Base-by-base conservation (phyloP, 2,888 invertebrate species). In the Plebejus melissa region DNA sequence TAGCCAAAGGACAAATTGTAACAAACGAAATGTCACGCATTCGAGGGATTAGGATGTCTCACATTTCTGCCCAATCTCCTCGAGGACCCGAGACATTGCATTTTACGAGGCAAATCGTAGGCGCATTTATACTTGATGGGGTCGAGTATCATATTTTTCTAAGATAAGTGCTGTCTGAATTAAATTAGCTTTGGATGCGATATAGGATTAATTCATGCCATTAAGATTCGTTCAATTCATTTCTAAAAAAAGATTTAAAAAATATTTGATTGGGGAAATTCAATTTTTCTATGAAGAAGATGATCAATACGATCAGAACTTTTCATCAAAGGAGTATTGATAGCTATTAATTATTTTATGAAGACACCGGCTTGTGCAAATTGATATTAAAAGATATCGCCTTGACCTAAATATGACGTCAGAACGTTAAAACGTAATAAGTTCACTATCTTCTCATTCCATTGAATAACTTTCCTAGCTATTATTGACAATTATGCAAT, bases 401-500 rank as follows among this genome's bases (percentile, higher is more conserved):
- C 65, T 5, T 65, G 65, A 36, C 65, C 65, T 65, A 65, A 65
- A 65, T 65, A 36, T 65, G 13, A 65, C 65, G 32, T 36, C 32
- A 36, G 65, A 36, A 65, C 65, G 65, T 36, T 32, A 65, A 65
- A 65, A 65, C 13, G 65, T 65, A 65, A 65, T 65, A 65, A 32
- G 65, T 16, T 13, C 76, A 78, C 77, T 74, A 76, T 77, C 75
- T 76, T 78, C 79, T 28, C 38, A 75, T 79, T 78, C 69, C 77
- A 78, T 77, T 77, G 71, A 76, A 79, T 78, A 79, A 77, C 78
- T 78, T 60, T 65, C 75, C 54, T 57, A 77, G 77, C 80, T 83
- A 82, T 82, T 79, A 82, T 82, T 80, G 77, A 71, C 74, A 76
- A 80, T 80, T 83, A 79, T 78, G 82, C 80, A 82, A 82, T 82